Evolutionary conservation across 2,888 invertebrate species (phyloP).

Genomic region (Ecdyonurus torrentis): DNA sequence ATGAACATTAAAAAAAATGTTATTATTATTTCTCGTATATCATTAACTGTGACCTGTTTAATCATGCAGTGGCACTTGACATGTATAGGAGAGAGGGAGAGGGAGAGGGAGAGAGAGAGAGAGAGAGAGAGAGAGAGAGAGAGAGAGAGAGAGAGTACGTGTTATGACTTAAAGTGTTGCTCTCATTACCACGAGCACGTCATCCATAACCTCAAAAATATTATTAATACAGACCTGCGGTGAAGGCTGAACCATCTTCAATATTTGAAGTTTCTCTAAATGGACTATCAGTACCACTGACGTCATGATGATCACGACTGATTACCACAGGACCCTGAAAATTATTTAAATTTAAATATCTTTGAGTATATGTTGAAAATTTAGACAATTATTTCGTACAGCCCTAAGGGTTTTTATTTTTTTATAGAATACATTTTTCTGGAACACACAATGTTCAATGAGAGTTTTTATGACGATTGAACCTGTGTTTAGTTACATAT

Average conservation of each 20-base stretch:
- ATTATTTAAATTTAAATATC: background rate
- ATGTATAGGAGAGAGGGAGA: background rate
- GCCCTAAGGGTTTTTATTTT: too few relatives aligned
- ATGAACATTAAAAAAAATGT: too few relatives aligned
- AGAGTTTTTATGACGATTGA: background rate
- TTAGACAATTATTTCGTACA: background rate
- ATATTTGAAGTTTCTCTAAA: constrained; percentile 44
- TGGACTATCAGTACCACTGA: constrained; percentile 42
- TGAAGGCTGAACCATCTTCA: constrained; percentile 39
- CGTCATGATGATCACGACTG: constrained; percentile 43
- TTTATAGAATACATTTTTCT: background rate
- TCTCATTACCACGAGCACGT: background rate
- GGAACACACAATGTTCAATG: background rate
- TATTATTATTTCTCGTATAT: background rate
- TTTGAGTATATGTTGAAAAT: background rate
- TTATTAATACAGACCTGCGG: constrained; percentile 30
- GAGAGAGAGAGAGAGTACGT: too few relatives aligned
- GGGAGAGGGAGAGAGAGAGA: too few relatives aligned
- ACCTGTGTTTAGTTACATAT: too few relatives aligned
- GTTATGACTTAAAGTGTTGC: too few relatives aligned
- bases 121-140: too few relatives aligned
- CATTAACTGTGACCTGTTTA: background rate
- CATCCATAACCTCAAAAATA: background rate
- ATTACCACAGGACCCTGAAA: constrained; percentile 35
- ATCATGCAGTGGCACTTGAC: background rate